Evolutionary conservation across 2,113 vertebrate genomes (phyloP).

Genomic region (Uropsilus gracilis): DNA sequence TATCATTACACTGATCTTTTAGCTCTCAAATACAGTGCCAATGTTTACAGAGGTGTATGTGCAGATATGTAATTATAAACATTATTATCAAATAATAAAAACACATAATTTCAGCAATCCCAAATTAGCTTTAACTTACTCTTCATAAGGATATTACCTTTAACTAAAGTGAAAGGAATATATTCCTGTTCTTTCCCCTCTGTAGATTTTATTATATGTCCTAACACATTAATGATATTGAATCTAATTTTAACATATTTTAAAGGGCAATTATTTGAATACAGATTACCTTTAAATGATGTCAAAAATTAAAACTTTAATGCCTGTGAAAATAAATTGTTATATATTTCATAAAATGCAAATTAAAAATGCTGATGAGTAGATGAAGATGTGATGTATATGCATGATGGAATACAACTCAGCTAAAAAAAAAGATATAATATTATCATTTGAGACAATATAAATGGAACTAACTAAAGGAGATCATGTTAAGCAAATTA

Average conservation of each 20-base stretch:
- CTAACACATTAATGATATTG: background rate
- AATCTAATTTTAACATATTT: background rate
- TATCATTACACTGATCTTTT: background rate
- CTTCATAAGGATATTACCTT: background rate
- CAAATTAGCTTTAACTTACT: background rate
- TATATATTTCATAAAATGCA: background rate
- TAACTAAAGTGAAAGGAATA: background rate
- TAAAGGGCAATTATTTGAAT: background rate
- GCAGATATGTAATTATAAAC: background rate
- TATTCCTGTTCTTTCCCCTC: background rate
- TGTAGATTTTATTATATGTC: background rate
- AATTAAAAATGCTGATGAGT: background rate
- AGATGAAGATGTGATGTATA: too few species aligned
- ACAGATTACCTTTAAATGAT: background rate
- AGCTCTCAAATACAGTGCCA: background rate
- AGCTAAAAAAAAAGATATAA: too few species aligned
- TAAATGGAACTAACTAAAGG: too few species aligned
- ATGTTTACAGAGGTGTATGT: fast-evolving
- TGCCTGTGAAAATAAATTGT: too few species aligned
- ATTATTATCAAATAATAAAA: background rate
- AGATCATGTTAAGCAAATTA: too few species aligned
- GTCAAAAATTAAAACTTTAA: background rate
- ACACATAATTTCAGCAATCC: background rate
- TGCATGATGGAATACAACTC: too few species aligned
- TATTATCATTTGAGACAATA: too few species aligned